phyloP scores from a whole-genome alignment of 2,113 vertebrate species.

The Nicator chloris region DNA sequence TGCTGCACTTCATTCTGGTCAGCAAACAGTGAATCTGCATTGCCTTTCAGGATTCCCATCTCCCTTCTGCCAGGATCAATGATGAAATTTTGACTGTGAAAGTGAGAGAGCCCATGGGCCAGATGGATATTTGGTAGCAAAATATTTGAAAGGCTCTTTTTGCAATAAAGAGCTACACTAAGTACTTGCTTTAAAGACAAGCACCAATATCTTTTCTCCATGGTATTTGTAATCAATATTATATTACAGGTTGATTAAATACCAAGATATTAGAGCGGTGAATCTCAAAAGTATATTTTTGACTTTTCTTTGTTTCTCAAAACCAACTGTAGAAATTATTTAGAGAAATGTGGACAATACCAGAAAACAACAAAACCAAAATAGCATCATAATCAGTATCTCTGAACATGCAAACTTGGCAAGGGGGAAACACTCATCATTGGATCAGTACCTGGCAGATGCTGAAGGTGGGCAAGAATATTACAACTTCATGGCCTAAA shows the following conservation, averaged over 20 bases:
- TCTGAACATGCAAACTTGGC: not conserved
- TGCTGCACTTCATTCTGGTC: not conserved
- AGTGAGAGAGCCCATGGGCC: not conserved
- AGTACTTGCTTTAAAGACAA: not conserved
- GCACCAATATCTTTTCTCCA: not conserved
- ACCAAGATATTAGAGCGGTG: slow-evolving; percentile 6
- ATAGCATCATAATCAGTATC: not conserved
- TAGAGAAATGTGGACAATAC: not conserved
- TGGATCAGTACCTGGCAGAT: not conserved
- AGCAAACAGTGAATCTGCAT: not conserved
- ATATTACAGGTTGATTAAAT: slow-evolving; percentile 48
- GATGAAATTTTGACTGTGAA: not conserved
- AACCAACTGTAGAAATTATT: not conserved
- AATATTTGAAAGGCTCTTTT: slow-evolving; percentile 1
- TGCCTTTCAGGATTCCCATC: not conserved
- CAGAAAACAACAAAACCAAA: not conserved
- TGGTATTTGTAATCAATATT: slow-evolving; percentile 29
- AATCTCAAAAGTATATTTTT: slow-evolving; percentile 8
- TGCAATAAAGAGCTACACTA: slow-evolving; percentile 5
- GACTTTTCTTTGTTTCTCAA: not conserved
- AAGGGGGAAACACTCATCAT: not conserved
- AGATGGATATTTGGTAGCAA: slow-evolving; percentile 19
- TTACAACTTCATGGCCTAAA: not conserved
- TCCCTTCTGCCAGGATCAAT: slow-evolving; percentile 2
- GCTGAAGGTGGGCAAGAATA: not conserved